phyloP scores from a whole-genome alignment of 2,113 vertebrate genomes.

The Zosterops pallidus region DNA sequence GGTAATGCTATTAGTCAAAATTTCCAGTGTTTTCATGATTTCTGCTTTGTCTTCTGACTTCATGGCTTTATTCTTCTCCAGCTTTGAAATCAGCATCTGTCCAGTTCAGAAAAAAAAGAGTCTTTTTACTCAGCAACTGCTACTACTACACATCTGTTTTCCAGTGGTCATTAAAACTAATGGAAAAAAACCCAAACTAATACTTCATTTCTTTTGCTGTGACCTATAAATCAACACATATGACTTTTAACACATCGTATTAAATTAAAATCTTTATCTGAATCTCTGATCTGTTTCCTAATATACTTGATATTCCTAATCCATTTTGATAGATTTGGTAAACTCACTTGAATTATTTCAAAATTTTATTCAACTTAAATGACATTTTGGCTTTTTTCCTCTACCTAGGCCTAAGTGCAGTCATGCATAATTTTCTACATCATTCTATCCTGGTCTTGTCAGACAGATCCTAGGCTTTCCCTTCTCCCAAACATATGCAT shows the following conservation, averaged over 20 bases:
- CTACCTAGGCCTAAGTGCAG: background rate
- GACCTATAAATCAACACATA: background rate
- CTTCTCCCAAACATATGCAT: background rate
- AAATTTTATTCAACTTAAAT: background rate
- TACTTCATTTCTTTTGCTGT: background rate
- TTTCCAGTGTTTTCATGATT: slow-evolving; percentile 91
- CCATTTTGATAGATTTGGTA: background rate
- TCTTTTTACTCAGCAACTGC: background rate
- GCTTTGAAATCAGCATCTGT: slow-evolving; percentile 93
- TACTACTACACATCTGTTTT: background rate
- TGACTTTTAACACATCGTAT: background rate
- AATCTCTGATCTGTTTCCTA: background rate
- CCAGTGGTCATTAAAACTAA: background rate
- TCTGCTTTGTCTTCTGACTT: slow-evolving; percentile 94
- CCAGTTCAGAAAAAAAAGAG: background rate
- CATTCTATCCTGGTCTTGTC: background rate
- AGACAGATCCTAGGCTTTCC: background rate
- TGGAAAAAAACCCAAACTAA: background rate
- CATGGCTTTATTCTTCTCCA: slow-evolving; percentile 95
- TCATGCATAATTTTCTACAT: background rate
- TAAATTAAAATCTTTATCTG: background rate
- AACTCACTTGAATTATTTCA: background rate
- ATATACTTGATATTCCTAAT: background rate
- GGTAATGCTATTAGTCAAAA: slow-evolving; percentile 91
- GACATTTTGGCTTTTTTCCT: background rate